Base-by-base conservation (phyloP, 2,888 invertebrate genomes). In the Neria commutata region DNA sequence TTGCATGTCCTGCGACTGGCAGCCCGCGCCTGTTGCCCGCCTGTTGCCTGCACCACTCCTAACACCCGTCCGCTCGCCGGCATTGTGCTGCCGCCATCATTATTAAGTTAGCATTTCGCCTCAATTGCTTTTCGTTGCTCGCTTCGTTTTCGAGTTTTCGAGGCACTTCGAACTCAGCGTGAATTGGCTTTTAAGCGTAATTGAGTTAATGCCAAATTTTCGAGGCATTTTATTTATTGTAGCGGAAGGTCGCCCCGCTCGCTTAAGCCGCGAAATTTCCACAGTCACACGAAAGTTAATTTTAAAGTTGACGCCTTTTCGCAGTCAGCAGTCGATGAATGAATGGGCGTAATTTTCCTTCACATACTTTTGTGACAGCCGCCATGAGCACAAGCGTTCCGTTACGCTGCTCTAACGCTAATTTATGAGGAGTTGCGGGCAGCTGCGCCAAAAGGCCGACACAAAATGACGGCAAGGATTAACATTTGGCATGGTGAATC, bases 391-490 rank as follows among this genome's bases (percentile, higher is more conserved):
- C 4, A 26, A n/a, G 19, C 23, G n/a, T 47, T 42, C 21, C 11
- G n/a, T 21, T 17, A 4, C 11, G 29, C 24, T 34, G 33, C 25
- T 29, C 42, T 40, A n/a, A 14, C 24, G 16, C 33, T 34, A 51
- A 56, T 56, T 56, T 56, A 56, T 45, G 51, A 50, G 37, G 46
- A 52, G 33, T 52, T 52, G 19, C 21, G 47, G 4, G 25, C 17
- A n/a, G n/a, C n/a, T 16, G 33, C 47, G 42, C 40, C 58, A 58
- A 58, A 49, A 54, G 58, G 54, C 49, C 49, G 58, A 45, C 54
- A 58, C 54, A 54, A 54, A 58, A 58, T 58, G 54, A 58, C 49
- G 54, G 49, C n/a, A n/a, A n/a, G 25, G 29, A 49, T 49, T 16
- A 14, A 29, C 37, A 14, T 8, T 37, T 37, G n/a, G n/a, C 8